phyloP scores from a whole-genome alignment of 2,113 vertebrate species.

The Herpetotheres cachinnans region DNA sequence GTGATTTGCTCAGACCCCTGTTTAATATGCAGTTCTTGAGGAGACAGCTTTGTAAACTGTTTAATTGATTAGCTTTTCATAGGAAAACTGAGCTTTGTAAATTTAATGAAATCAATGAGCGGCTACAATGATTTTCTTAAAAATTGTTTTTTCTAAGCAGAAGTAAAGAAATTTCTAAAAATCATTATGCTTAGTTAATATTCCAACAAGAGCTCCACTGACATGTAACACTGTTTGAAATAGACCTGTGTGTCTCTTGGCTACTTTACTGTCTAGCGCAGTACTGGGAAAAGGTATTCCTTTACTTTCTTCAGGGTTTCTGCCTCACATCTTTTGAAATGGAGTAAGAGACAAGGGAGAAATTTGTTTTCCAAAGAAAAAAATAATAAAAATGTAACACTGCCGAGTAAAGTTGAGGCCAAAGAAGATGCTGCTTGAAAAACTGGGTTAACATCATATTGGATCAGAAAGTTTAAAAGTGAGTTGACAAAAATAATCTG shows the following conservation, averaged over 20 bases:
- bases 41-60: not conserved
- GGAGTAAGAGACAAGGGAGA: not conserved
- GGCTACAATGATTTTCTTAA: not conserved
- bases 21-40: not conserved
- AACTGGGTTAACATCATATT: not conserved
- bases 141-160: not conserved
- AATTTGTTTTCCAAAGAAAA: not conserved
- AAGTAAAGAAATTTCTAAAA: not conserved
- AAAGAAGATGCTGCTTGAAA: not conserved
- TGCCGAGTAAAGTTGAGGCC: not conserved
- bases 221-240: not conserved
- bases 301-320: not conserved
- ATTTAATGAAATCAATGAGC: not conserved
- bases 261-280: not conserved
- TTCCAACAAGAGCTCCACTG: not conserved
- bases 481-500: not conserved
- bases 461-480: not conserved
- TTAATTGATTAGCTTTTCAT: not conserved
- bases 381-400: not conserved
- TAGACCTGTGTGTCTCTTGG: not conserved
- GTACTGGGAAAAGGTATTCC: not conserved
- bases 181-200: not conserved
- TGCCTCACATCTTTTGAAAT: not conserved
- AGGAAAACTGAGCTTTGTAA: not conserved
- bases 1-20: not conserved